Base-by-base conservation (phyloP, 1,140 invertebrate species). In the Caenorhabditis latens region DNA sequence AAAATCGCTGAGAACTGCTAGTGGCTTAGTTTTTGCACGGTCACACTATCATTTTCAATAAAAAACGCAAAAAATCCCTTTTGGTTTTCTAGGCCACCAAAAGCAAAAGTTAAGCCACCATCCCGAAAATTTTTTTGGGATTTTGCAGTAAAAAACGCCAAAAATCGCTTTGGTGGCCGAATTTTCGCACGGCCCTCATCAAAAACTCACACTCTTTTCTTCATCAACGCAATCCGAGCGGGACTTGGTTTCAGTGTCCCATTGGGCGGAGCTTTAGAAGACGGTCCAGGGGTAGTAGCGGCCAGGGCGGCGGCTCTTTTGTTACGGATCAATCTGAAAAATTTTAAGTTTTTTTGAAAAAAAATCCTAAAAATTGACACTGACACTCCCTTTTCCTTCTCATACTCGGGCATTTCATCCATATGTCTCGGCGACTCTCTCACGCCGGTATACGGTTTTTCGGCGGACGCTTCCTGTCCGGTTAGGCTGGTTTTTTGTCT, bases 371-470 rank as follows among this genome's bases (percentile, higher is more conserved):
- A n/a, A n/a, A n/a, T n/a, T n/a, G 32, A 32, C 32, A 71, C 67
- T 71, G 6, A 71, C 43, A 79, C 46, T 79, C 46, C 71, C 50
- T 79, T 50, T 79, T 79, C 71, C 14, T 24, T 50, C 14, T 79
- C 71, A 24, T 79, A 48, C 46, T 79, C 46, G 9, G 40, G 65
- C 4, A 43, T 46, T n/a, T 71, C 65, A n/a, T 71, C 65, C 65
- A 71, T 71, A 16, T 19, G 65, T 43, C 42, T 71, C 42, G 4
- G 40, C 4, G 65, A 43, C 19, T 24, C 13, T 43, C 65, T 50
- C 9, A 79, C 21, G 6, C 46, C 71, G 53, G 50, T 50, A 11
- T 79, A 50, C 46, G 71, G 43, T 24, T 71, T 71, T 46, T 40
- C 65, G 65, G 4, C 3, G 7, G 50, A 24, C 11, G 71, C 24